Base-by-base conservation (phyloP, 2,113 vertebrate species). In the Apteryx owenii region DNA sequence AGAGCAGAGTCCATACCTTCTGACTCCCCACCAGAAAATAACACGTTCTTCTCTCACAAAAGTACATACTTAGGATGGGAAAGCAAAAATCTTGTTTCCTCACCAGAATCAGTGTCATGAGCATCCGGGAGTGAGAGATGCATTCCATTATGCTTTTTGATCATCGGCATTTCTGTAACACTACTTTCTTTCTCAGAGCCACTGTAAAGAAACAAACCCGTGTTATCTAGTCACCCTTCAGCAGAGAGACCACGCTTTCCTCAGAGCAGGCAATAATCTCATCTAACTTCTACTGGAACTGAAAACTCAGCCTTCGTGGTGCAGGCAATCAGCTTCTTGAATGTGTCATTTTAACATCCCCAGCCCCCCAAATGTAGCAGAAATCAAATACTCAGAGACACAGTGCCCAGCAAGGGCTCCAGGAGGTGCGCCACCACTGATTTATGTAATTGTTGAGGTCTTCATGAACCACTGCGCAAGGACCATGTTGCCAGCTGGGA, bases 51-150 rank as follows among this genome's bases (percentile, higher is more conserved):
- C 26, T 73, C 53, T 77, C 29, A n/a, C 21, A 85, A 76, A 76
- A 61, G 18, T 48, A 65, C 0, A 2, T 23, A 11, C 62, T 81
- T 69, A 81, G 66, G 58, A 90, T n/a, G 31, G 56, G 50, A 88
- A 86, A 75, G 46, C 10, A 89, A 33, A 75, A 12, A 23, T 70
- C 51, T 75, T 61, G 44, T 88, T 80, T 88, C 65, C 98, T 98
- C 94, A 99, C 99, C 98, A 3, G 98, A 99, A 86, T 99, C 99
- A 3, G 97, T 81, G 10, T 99, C 99, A 16, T 99, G 99, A 94
- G 99, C 99, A 90, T 99, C 99, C 0, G 99, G 99, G 19, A 99
- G 98, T 6, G 98, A 98, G 95, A 99, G 99, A 96, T 99, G 98
- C 64, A 99, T 90, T 85, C 99, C 97, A 2, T 99, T 99, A 88